Base-by-base conservation (phyloP, 1,140 invertebrate genomes). In the Drosophila pruinosa region DNA sequence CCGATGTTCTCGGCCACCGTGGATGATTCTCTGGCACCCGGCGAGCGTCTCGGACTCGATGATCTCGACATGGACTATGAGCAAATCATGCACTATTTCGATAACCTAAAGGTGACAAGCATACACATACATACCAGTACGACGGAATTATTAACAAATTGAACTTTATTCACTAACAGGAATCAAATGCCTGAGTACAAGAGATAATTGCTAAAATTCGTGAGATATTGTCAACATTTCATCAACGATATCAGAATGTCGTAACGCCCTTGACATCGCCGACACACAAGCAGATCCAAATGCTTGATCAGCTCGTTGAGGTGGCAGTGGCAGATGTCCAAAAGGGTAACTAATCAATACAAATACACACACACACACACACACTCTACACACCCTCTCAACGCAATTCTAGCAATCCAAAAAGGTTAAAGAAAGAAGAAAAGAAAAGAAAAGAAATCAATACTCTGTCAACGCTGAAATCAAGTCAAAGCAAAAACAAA, bases 1-100 rank as follows among this genome's bases (percentile, higher is more conserved):
- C 96, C 96, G 2, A 97, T 97, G 95, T 97, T 95, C 92, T 95
- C 94, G 53, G 91, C 91, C 21, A 91, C 92, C 48, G 92, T 92
- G 65, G 92, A 93, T 34, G 92, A 85, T 48, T 78, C 90, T 22
- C 86, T 80, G 73, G 72, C 77, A 61, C 89, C 79, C 5, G 77
- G 92, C 61, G 94, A 94, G 58, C 92, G 94, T 48, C 92, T 95
- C 21, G 94, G 94, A 41, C 92, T 97, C 59, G 96, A 96, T 91
- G 95, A 96, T 91, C 93, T 97, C 64, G 97, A 97, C 78, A 97
- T 99, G 96, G 97, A 98, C 91, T 98, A 99, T 92, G 97, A 98
- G 89, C 96, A 98, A 93, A 96, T 99, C 90, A 97, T 98, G 96
- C 96, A 98, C 88, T 98, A 99, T 92, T 98, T 99, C 93, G 97